These are phyloP conservation scores for Lasiurus borealis DNA, from an alignment of 2,113 vertebrate genomes.

Conservation along the genomic window DNA sequence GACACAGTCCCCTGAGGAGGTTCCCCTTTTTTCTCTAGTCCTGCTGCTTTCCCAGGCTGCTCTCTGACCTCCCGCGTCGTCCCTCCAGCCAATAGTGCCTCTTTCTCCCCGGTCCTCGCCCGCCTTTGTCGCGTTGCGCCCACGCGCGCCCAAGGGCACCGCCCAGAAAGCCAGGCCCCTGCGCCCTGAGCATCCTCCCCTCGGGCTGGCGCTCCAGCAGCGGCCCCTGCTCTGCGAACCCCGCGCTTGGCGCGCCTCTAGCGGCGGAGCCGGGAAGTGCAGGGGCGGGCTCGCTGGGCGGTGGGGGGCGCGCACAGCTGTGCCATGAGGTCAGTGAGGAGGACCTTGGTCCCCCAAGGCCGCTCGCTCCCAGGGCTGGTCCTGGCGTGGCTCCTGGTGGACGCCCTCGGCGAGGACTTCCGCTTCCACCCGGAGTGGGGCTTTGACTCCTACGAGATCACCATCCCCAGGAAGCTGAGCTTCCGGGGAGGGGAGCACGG, in stretches of 20 bases:
- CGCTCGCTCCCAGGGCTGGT: background rate
- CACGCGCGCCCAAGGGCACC: slow-evolving; percentile 38
- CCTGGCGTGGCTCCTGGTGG: accelerated
- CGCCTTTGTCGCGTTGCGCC: accelerated
- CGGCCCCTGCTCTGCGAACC: accelerated
- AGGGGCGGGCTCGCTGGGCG: background rate
- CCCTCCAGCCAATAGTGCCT: accelerated
- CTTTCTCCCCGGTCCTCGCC: background rate
- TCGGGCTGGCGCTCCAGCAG: background rate
- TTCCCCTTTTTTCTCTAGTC: background rate
- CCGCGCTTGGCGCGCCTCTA: background rate
- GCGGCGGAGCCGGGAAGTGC: background rate
- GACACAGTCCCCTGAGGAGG: background rate
- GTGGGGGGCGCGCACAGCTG: no score
- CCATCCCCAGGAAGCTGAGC: slow-evolving; percentile 70
- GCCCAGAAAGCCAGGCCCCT: background rate
- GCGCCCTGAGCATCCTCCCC: background rate
- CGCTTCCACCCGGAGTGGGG: background rate
- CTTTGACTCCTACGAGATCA: slow-evolving; percentile 66
- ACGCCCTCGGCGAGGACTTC: background rate
- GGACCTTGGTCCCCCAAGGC: background rate
- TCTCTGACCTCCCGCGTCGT: background rate
- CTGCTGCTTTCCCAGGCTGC: background rate
- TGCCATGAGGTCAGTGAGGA: background rate
- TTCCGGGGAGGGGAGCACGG: background rate